A percentile compares a stretch with the other conserved stretches of the same genome.
Evolutionary conservation across 2,888 invertebrate genomes (phyloP).

Genomic region (Drosophila sordidapex): DNA sequence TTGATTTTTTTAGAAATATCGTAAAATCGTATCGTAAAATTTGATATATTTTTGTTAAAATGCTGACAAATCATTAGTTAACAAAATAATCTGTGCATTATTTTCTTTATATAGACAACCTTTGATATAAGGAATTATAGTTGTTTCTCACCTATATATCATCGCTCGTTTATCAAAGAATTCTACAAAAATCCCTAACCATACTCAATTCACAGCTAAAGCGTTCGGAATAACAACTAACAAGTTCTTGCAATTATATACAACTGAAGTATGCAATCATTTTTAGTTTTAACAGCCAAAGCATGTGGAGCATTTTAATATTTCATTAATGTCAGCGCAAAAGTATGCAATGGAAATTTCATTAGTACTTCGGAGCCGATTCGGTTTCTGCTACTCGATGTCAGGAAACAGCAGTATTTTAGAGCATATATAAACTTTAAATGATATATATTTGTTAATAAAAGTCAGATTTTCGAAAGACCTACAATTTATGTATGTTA

Average conservation of each 20-base stretch:
- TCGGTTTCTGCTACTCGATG: not conserved
- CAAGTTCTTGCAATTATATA: not conserved
- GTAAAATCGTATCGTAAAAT: not conserved
- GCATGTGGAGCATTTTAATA: not conserved
- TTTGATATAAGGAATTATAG: constrained; percentile 5
- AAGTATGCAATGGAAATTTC: not conserved
- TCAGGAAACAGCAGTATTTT: not conserved
- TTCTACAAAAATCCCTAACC: not conserved
- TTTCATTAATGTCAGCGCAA: not conserved
- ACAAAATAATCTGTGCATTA: constrained; percentile 12
- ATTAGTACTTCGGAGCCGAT: not conserved
- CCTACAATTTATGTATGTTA: not conserved
- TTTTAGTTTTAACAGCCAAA: not conserved
- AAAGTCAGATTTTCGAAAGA: not conserved
- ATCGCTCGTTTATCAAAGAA: not conserved
- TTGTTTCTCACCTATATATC: not conserved
- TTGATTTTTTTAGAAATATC: constrained; percentile 12
- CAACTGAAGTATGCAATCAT: not conserved
- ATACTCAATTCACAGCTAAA: not conserved
- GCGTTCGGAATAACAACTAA: not conserved
- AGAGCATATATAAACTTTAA: too few relatives aligned
- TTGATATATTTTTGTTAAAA: constrained; percentile 1
- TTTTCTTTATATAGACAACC: constrained; percentile 1
- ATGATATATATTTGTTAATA: not conserved
- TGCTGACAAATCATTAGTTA: constrained; percentile 3